Conservation (phyloP, 2,797 vertebrate species). For the Girardinus metallicus region DNA sequence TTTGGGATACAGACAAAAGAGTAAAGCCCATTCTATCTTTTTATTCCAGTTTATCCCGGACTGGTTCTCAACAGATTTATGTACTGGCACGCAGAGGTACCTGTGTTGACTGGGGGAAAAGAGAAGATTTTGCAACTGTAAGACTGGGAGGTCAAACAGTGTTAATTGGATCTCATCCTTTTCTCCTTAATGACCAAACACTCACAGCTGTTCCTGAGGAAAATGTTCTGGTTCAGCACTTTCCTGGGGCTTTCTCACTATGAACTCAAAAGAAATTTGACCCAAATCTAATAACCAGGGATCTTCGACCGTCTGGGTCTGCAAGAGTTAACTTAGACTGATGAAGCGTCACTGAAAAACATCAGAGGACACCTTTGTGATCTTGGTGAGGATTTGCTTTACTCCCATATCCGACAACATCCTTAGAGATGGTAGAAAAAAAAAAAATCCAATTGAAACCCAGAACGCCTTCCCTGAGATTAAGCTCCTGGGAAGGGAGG, state of each 20-base stretch:
- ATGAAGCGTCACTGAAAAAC: slow-evolving; percentile 58
- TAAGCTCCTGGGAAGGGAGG: slow-evolving; percentile 40
- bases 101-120: slow-evolving; percentile 35
- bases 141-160: slow-evolving; percentile 44
- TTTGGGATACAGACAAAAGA: background rate
- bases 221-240: slow-evolving; percentile 54
- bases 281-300: slow-evolving; percentile 32
- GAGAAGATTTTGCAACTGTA: slow-evolving; percentile 39
- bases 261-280: slow-evolving; percentile 33
- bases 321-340: slow-evolving; percentile 51
- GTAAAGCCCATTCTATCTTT: background rate
- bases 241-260: slow-evolving; percentile 32
- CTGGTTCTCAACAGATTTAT: slow-evolving; percentile 13
- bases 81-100: slow-evolving; percentile 16
- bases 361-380: slow-evolving; percentile 54
- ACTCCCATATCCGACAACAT: slow-evolving; percentile 60
- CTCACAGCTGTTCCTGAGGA: slow-evolving; percentile 55
- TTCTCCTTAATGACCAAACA: slow-evolving; percentile 43
- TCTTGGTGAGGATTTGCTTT: slow-evolving; percentile 59
- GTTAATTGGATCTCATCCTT: slow-evolving; percentile 55
- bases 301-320: slow-evolving; percentile 55
- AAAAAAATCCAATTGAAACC: slow-evolving; percentile 73
- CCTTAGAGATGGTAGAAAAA: slow-evolving; percentile 70
- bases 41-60: background rate
- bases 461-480: slow-evolving; percentile 54